Evolutionary conservation across 2,888 invertebrate species (phyloP).

Genomic region (Rhorus exstirpatorius): DNA sequence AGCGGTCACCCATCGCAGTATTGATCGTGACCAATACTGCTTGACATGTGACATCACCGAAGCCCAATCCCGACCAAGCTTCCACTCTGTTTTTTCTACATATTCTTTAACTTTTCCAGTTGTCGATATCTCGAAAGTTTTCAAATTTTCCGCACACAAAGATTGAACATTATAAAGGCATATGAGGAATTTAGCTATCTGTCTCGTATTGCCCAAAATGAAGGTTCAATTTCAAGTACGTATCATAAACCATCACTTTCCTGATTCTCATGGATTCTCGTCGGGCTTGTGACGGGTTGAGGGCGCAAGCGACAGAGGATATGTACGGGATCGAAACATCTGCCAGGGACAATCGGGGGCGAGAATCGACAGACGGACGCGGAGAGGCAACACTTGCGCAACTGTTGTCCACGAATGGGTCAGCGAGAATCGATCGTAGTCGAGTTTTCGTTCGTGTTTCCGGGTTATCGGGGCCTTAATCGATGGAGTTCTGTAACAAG

Average conservation of each 20-base stretch:
- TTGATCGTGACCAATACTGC: too few species aligned
- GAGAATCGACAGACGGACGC: slow-evolving; percentile 77
- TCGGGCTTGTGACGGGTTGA: slow-evolving; percentile 32
- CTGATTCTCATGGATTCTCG: slow-evolving; percentile 2
- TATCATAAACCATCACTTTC: slow-evolving; percentile 25
- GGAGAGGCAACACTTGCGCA: slow-evolving; percentile 79
- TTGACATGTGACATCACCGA: too few species aligned
- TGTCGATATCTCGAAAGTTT: not conserved
- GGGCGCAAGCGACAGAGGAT: slow-evolving; percentile 44
- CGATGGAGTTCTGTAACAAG: slow-evolving; percentile 42
- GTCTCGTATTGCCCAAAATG: not conserved
- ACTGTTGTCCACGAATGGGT: slow-evolving; percentile 76
- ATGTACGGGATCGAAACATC: slow-evolving; percentile 80
- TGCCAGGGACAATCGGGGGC: slow-evolving; percentile 73
- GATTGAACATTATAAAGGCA: not conserved
- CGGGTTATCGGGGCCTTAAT: slow-evolving; percentile 61
- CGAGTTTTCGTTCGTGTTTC: slow-evolving; percentile 56
- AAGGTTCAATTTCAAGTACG: slow-evolving; percentile 21
- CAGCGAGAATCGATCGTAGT: slow-evolving; percentile 34
- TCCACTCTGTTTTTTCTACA: too few species aligned
- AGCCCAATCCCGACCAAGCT: too few species aligned
- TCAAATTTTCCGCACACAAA: not conserved
- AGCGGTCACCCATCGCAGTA: too few species aligned
- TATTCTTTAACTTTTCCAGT: too few species aligned
- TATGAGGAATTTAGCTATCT: not conserved